A percentile compares a stretch with the other conserved stretches of the same genome.
phyloP scores from a whole-genome alignment of 2,797 vertebrate species.

The Mormyrus proboscirostris region DNA sequence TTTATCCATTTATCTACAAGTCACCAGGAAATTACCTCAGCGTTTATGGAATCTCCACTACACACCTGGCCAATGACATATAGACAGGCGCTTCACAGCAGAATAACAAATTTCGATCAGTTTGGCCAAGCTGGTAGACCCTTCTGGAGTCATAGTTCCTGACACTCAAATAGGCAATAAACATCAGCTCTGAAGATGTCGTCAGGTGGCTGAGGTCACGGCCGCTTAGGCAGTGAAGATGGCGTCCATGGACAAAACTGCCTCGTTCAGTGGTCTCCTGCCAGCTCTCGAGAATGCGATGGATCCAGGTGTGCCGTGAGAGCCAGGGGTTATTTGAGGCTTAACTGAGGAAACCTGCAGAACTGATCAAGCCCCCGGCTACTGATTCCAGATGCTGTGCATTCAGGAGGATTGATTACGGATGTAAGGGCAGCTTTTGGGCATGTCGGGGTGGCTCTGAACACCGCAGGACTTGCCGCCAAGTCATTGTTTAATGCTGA shows the following conservation, averaged over 20 bases:
- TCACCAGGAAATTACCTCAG: neutral
- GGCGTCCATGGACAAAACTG: neutral
- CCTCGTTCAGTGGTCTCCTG: neutral
- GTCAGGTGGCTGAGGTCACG: neutral
- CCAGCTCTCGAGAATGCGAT: neutral
- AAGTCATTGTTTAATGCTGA: neutral
- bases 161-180: neutral
- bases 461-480: neutral
- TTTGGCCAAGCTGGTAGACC: neutral
- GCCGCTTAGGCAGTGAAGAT: neutral
- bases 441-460: neutral
- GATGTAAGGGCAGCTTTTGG: neutral
- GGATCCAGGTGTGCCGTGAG: neutral
- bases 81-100: neutral
- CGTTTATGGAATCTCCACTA: neutral
- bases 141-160: neutral
- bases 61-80: neutral
- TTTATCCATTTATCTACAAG: neutral
- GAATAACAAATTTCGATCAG: neutral
- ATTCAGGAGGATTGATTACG: neutral
- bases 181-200: neutral
- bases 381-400: slow-evolving; percentile 1
- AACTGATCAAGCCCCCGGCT: neutral
- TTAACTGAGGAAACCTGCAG: neutral
- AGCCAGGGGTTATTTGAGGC: neutral